Evolutionary conservation across 37 sponge, comb jelly and placozoan genomes (phyloP).

Genomic region (Amphimedon queenslandica): DNA sequence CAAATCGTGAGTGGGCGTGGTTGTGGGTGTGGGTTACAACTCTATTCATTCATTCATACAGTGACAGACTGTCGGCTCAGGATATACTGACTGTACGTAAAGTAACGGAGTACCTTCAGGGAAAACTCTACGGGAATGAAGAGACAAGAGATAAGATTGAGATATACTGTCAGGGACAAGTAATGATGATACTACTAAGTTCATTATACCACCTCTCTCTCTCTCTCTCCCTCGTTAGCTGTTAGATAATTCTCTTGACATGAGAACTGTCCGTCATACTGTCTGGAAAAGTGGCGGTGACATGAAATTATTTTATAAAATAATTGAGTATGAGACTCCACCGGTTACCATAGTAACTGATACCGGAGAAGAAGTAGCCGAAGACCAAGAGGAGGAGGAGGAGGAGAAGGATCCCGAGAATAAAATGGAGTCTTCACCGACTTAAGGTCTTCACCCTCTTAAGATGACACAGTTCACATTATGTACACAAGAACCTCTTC

Average conservation of each 20-base stretch:
- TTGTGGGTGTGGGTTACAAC: too few species aligned
- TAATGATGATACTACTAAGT: slow-evolving; percentile 40
- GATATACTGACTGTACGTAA: slow-evolving; percentile 61
- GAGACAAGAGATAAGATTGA: slow-evolving; percentile 18
- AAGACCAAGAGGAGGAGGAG: slow-evolving; percentile 2
- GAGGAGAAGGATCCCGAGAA: not conserved
- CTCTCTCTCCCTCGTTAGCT: slow-evolving; percentile 51
- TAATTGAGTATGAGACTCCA: slow-evolving; percentile 5
- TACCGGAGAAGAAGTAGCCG: too few species aligned
- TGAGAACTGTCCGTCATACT: slow-evolving; percentile 81
- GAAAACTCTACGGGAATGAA: slow-evolving; percentile 36
- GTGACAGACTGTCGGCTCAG: slow-evolving; percentile 66
- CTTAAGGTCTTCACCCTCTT: too few species aligned
- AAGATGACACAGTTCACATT: too few species aligned
- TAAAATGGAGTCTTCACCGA: not conserved
- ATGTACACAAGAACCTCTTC: too few species aligned
- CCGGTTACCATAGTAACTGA: too few species aligned
- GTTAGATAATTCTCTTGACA: slow-evolving; percentile 72
- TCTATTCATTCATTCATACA: too few species aligned
- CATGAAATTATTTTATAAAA: slow-evolving; percentile 70
- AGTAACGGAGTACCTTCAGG: slow-evolving; percentile 47
- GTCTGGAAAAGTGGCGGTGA: slow-evolving; percentile 92
- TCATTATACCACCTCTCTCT: not conserved
- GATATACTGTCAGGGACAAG: not conserved
- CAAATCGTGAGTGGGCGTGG: not conserved